Evolutionary conservation across 1,140 invertebrate genomes (phyloP).

Genomic region (Cydia amplana): DNA sequence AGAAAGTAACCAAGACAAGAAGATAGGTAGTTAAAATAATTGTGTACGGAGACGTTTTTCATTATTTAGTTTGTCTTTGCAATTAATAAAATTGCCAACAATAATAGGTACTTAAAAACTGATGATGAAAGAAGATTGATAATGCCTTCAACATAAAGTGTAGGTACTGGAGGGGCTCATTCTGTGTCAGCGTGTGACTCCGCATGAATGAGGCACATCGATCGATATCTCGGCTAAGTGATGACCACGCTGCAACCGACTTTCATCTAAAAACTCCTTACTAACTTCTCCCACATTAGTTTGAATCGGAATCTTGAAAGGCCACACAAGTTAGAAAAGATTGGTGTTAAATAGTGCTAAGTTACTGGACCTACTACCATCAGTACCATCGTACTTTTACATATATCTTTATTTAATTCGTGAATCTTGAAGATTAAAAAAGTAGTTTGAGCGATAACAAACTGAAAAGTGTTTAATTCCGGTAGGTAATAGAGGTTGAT

Average conservation of each 20-base stretch:
- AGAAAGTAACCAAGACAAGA: neutral
- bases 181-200: slow-evolving; percentile 40
- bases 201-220: slow-evolving; percentile 47
- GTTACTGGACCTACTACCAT: neutral
- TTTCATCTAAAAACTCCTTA: slow-evolving; percentile 23
- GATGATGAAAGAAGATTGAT: neutral
- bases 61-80: too few species aligned
- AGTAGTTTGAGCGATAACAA: too few species aligned
- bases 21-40: too few species aligned
- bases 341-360: slow-evolving; percentile 9
- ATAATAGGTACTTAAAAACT: neutral
- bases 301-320: slow-evolving; percentile 6
- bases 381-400: too few species aligned
- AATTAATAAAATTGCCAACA: too few species aligned
- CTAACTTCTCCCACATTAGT: slow-evolving; percentile 26
- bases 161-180: slow-evolving; percentile 16
- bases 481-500: neutral
- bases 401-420: too few species aligned
- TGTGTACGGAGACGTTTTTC: too few species aligned
- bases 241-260: slow-evolving; percentile 41
- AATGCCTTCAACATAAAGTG: neutral
- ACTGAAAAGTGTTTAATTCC: neutral
- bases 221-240: slow-evolving; percentile 45
- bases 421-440: too few species aligned
- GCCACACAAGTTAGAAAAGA: slow-evolving; percentile 20